These are phyloP conservation scores for Dromococcyx pavoninus DNA, from an alignment of 2,797 vertebrate genomes.

Conservation along the genomic window DNA sequence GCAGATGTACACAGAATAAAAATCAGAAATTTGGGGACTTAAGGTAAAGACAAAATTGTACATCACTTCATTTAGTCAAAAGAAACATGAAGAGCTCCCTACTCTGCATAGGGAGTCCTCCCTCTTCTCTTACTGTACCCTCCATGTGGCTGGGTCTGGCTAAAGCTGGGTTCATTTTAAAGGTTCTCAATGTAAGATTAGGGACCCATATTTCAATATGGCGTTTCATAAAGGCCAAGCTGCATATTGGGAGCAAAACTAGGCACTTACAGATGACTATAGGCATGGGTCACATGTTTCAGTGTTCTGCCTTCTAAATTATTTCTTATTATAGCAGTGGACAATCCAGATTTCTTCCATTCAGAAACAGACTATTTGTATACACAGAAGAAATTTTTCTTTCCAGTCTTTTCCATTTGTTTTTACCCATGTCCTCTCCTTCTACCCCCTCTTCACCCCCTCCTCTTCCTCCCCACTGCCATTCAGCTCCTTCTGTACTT, in stretches of 20 bases:
- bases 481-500: neutral
- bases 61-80: neutral
- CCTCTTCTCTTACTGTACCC: neutral
- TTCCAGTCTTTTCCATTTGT: neutral
- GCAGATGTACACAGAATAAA: neutral
- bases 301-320: neutral
- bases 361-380: neutral
- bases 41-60: neutral
- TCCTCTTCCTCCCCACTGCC: fast-evolving
- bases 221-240: neutral
- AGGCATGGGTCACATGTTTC: neutral
- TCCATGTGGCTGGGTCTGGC: neutral
- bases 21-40: neutral
- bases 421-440: neutral
- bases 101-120: fast-evolving
- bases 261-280: fast-evolving
- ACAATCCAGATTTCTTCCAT: neutral
- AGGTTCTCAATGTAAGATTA: neutral
- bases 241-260: neutral
- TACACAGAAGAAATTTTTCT: neutral
- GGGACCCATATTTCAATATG: neutral
- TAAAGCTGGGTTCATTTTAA: neutral
- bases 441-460: no score
- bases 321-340: neutral
- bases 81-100: neutral